These are phyloP conservation scores for Drosophila setifemur DNA, from an alignment of 1,140 invertebrate genomes.

Conservation along the genomic window DNA sequence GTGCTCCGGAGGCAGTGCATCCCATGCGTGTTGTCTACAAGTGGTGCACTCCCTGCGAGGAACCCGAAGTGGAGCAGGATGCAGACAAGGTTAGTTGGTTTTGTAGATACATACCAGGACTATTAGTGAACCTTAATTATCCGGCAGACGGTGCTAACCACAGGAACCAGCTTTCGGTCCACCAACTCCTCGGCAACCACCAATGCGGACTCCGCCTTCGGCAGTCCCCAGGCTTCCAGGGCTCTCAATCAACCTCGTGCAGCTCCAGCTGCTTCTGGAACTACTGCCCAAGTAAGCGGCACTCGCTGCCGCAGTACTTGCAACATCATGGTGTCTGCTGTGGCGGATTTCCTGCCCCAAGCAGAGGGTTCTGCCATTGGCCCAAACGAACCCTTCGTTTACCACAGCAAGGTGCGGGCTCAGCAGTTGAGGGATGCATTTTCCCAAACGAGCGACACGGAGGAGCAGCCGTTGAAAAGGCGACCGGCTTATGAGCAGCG, in stretches of 20 bases:
- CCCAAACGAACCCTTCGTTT: constrained; percentile 68
- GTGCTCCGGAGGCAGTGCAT: constrained; percentile 60
- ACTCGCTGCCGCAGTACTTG: constrained; percentile 87
- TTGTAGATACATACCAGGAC: too few species aligned
- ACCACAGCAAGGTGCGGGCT: constrained; percentile 69
- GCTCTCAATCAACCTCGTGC: constrained; percentile 4
- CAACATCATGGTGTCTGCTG: constrained; percentile 86
- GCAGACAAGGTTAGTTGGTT: constrained; percentile 50
- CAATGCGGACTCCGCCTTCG: constrained; percentile 74
- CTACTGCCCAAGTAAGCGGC: constrained; percentile 61
- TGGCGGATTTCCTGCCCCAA: constrained; percentile 73
- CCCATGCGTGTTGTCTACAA: constrained; percentile 75
- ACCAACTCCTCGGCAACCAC: constrained; percentile 72
- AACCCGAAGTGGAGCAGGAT: constrained; percentile 49
- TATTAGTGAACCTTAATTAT: too few species aligned
- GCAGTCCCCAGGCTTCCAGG: constrained; percentile 70
- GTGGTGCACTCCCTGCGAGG: constrained; percentile 51
- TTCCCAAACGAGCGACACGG: constrained; percentile 77
- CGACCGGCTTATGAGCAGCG: constrained; percentile 65
- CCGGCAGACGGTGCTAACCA: constrained; percentile 43
- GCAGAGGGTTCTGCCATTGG: constrained; percentile 3
- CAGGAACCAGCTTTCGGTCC: constrained; percentile 72
- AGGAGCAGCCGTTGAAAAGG: constrained; percentile 50
- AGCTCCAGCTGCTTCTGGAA: neutral
- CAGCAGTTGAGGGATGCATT: constrained; percentile 79